These are phyloP conservation scores for Metaphire vulgaris DNA, from an alignment of 1,140 invertebrate species.

Conservation along the genomic window DNA sequence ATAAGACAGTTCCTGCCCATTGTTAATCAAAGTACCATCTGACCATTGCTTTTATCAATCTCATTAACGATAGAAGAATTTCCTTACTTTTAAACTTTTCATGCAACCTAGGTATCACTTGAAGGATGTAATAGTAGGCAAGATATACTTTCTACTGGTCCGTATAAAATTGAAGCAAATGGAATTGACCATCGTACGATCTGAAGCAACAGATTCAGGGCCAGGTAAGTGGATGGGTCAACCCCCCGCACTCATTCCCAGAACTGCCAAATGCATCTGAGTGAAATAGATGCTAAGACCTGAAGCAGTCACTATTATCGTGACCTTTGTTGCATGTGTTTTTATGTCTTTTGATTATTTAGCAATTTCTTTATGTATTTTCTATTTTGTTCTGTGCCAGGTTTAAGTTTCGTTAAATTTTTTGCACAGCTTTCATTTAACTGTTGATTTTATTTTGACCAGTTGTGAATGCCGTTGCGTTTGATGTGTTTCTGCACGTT, in stretches of 20 bases:
- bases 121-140: slow-evolving; percentile 95
- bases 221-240: slow-evolving; percentile 1
- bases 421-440: not conserved
- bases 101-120: slow-evolving; percentile 76
- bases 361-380: too few relatives aligned
- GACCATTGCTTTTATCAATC: too few relatives aligned
- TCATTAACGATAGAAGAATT: too few relatives aligned
- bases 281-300: not conserved
- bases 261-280: too few relatives aligned
- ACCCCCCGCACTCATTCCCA: too few relatives aligned
- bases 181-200: slow-evolving; percentile 96
- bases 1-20: too few relatives aligned
- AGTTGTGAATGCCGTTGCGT: not conserved
- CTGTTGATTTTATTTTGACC: not conserved
- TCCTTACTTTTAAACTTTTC: too few relatives aligned
- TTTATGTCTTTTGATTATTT: not conserved
- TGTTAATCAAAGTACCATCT: too few relatives aligned
- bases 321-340: not conserved
- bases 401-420: not conserved
- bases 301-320: not conserved
- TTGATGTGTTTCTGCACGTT: slow-evolving; percentile 35
- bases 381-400: not conserved
- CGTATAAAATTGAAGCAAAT: slow-evolving; percentile 98
- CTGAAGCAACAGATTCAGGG: slow-evolving; percentile 86
- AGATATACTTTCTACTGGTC: slow-evolving; percentile 94